Base-by-base conservation (phyloP, 2,888 invertebrate genomes). In the Serrognathus titanus region DNA sequence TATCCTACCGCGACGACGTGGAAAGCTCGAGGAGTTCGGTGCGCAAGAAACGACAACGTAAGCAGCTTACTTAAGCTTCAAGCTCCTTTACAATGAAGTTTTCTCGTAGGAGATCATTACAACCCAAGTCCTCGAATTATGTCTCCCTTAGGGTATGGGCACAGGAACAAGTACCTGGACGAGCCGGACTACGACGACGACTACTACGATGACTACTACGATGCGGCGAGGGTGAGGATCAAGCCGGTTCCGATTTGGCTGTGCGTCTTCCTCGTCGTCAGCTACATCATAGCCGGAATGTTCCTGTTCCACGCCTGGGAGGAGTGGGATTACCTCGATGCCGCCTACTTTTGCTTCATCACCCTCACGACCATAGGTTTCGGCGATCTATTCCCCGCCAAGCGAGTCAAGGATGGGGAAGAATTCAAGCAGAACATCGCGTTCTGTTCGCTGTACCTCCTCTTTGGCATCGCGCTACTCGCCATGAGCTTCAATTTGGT, bases 401-500 rank as follows among this genome's bases (percentile, higher is more conserved):
- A 90, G 76, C 85, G 85, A 31, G 79, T 83, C 3, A 77, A 79
- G 56, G 75, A 77, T 10, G 78, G 79, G 47, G 79, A 80, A 0
- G 78, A 80, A 63, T 77, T 73, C 1, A 77, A 80, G 53, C 75
- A 84, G 63, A 86, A 87, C 64, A 85, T 97, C 61, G 94, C 94
- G 0, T 82, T 95, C 52, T 95, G 94, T 71, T 94, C 94, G 0
- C 79, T 97, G 54, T 97, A 97, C 79, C 81, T 97, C 61, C 82
- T 97, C 43, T 95, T 97, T 75, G 97, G 97, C 6, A 97, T 97
- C 71, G 93, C 96, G 0, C 79, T 97, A 46, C 79, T 97, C 63
- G 96, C 96, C 31, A 97, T 97, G 97, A 94, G 94, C 69, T 97
- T 97, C 79, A 97, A 97, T 81, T 80, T 97, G 72, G 95, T 97